Evolutionary conservation across 2,113 vertebrate species (phyloP), one percentile per base, ranked within the genome.

Genomic region (Misgurnus mizolepis): DNA sequence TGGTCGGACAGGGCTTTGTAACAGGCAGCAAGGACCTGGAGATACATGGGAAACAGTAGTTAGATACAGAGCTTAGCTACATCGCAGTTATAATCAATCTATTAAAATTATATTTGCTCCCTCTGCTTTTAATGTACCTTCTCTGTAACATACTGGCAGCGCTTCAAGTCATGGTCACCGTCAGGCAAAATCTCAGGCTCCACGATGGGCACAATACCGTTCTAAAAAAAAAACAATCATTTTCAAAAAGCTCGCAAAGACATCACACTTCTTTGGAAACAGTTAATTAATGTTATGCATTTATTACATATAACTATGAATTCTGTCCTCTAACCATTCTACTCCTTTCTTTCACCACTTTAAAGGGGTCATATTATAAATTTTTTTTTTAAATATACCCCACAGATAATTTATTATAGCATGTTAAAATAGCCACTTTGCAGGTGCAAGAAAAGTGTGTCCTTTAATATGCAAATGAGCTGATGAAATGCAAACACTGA

Each of bases 121-220:
- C 11, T 18, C 11, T 9, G 22, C 1, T 53, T 39, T 47, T 65
- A 1, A 56, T 90, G 89, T 77, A 99, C 98, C 96, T 98, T 99
- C 91, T 99, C 97, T 0, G 95, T 96, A 91, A 98, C 90, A 0
- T 96, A 99, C 94, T 99, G 98, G 91, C 96, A 98, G 7, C 96
- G 94, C 88, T 97, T 97, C 85, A 99, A 93, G 88, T 98, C 96
- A 0, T 99, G 98, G 7, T 97, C 96, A 73, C 98, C 98, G 15
- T 99, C 98, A 2, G 98, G 97, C 75, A 99, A 91, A 85, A 99
- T 98, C 90, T 99, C 98, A 0, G 98, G 98, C 85, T 99, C 98
- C 92, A 99, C 98, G 5, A 99, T 99, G 71, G 98, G 98, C 87
- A 99, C 96, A 0, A 99, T 98, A n/a, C 98, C 97, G 0, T 99